Evolutionary conservation across 1,140 invertebrate genomes (phyloP).

Genomic region (Vanessa tameamea): DNA sequence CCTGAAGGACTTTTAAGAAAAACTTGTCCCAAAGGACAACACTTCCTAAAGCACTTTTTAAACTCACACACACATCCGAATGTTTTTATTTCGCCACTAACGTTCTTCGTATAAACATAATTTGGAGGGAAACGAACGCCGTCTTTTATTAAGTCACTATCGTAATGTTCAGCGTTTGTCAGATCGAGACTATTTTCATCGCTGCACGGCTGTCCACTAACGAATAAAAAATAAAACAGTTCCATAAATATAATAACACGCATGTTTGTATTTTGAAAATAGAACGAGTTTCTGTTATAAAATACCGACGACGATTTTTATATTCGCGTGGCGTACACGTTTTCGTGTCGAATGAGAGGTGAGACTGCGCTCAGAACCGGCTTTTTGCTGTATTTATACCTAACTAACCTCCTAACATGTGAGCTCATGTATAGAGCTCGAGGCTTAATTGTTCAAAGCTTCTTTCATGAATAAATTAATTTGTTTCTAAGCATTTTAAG

Average conservation of each 20-base stretch:
- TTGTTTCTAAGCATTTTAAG: neutral
- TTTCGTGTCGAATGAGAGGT: neutral
- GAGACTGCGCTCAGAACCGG: neutral
- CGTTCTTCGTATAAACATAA: slow-evolving; percentile 50
- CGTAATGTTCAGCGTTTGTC: slow-evolving; percentile 35
- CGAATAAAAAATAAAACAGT: slow-evolving; percentile 39
- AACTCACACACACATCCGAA: slow-evolving; percentile 61
- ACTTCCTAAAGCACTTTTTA: slow-evolving; percentile 61
- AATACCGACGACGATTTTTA: neutral
- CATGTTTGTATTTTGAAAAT: slow-evolving; percentile 41
- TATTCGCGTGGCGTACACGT: neutral
- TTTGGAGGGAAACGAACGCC: slow-evolving; percentile 51
- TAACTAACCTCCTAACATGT: neutral
- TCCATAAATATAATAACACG: slow-evolving; percentile 42
- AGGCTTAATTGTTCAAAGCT: neutral
- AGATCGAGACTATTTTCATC: slow-evolving; percentile 58
- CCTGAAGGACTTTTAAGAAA: slow-evolving; percentile 19
- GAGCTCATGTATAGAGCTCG: neutral
- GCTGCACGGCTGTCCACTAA: slow-evolving; percentile 48
- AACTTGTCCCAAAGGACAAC: slow-evolving; percentile 57
- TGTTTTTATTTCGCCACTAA: slow-evolving; percentile 47
- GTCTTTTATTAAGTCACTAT: slow-evolving; percentile 47
- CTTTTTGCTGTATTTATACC: slow-evolving; percentile 3
- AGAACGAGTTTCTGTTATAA: slow-evolving; percentile 1
- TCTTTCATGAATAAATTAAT: neutral